Base-by-base conservation (phyloP, 2,888 invertebrate species). In the Caenorhabditis wallacei region DNA sequence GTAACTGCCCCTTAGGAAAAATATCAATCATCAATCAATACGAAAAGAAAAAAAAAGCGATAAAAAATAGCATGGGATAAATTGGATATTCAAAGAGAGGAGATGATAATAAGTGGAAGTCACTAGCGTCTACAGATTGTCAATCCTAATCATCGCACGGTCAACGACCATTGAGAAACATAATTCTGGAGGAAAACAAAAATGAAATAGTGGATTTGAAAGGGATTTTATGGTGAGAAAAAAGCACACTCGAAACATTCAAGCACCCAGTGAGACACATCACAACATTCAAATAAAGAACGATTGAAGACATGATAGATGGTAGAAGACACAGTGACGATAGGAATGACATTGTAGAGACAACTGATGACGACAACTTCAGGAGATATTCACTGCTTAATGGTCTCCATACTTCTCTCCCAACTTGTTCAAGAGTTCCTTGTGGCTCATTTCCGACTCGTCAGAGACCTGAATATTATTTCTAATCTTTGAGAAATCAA, bases 401-500 rank as follows among this genome's bases (percentile, higher is more conserved):
- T 91, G 90, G 85, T 91, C 91, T 74, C 88, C 87, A 84, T 89
- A 92, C 85, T 91, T 92, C 76, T 91, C 91, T 53, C 81, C 86
- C 64, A 92, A 85, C 83, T 91, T 90, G 85, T 80, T 85, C 57
- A 92, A 85, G 69, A 92, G 81, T 71, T 92, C 92, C 81, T 85
- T 88, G 88, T 92, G 92, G 24, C 89, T 84, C 87, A 92, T 89
- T 80, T 92, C 92, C 8, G 90, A 87, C 82, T 92, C 92, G 79
- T 92, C 92, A 13, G 91, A 91, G 26, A 90, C 87, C 87, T 90
- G 84, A n/a, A 89, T 80, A 35, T 46, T n/a, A n/a, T n/a, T n/a
- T n/a, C n/a, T n/a, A n/a, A n/a, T n/a, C n/a, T n/a, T n/a, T n/a
- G n/a, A n/a, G n/a, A n/a, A n/a, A n/a, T n/a, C n/a, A n/a, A n/a